Evolutionary conservation across 2,888 invertebrate genomes (phyloP).

Genomic region (Biston betularia): DNA sequence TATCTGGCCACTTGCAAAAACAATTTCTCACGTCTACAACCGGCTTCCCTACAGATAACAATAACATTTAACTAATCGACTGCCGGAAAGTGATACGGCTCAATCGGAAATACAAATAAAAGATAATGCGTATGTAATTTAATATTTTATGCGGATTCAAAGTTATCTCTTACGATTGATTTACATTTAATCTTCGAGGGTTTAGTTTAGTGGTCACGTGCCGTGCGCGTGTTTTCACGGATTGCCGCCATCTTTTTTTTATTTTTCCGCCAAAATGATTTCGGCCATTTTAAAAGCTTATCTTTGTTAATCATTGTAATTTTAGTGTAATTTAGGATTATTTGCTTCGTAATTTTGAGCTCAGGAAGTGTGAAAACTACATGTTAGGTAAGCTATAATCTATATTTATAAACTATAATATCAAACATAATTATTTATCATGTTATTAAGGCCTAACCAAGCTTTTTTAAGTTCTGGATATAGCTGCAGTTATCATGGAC

Average conservation of each 20-base stretch:
- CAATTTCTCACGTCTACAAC: slow-evolving; percentile 25
- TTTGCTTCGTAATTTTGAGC: slow-evolving; percentile 27
- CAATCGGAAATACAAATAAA: slow-evolving; percentile 83
- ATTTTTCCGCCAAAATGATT: slow-evolving; percentile 45
- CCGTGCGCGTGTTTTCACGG: slow-evolving; percentile 71
- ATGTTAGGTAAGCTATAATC: slow-evolving; percentile 18
- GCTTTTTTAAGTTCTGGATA: no score
- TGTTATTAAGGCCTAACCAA: no score
- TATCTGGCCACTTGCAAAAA: slow-evolving; percentile 61
- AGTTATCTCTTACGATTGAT: slow-evolving; percentile 73
- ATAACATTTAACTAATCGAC: slow-evolving; percentile 67
- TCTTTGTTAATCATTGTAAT: slow-evolving; percentile 66
- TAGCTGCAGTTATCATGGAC: no score
- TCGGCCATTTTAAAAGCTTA: slow-evolving; percentile 50
- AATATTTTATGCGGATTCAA: slow-evolving; percentile 76
- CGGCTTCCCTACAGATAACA: slow-evolving; percentile 58
- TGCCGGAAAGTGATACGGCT: slow-evolving; percentile 72
- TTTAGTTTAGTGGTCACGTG: slow-evolving; percentile 64
- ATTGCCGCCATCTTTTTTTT: slow-evolving; percentile 67
- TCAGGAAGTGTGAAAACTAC: slow-evolving; percentile 54
- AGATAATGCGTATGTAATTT: slow-evolving; percentile 75
- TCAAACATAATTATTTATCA: not conserved
- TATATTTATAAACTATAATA: not conserved
- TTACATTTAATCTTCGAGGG: slow-evolving; percentile 69
- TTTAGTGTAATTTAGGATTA: slow-evolving; percentile 56